These are phyloP conservation scores for Sigmodon hispidus DNA, from an alignment of 2,113 vertebrate species.

Conservation along the genomic window DNA sequence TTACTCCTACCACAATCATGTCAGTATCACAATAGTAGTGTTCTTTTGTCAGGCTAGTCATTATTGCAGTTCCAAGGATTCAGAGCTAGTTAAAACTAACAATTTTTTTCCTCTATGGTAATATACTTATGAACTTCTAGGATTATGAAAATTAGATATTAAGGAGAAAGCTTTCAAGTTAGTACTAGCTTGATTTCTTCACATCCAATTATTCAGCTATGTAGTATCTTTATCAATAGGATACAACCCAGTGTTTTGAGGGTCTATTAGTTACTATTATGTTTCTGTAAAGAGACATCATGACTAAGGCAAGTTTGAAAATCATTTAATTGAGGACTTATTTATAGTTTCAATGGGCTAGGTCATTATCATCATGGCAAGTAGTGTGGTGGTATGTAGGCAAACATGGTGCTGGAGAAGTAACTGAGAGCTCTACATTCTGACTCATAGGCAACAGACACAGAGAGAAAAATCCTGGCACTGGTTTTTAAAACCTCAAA, in stretches of 20 bases:
- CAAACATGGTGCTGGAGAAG: not conserved
- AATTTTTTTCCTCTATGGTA: not conserved
- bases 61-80: not conserved
- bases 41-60: not conserved
- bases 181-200: not conserved
- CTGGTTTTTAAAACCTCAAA: not conserved
- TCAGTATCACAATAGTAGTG: not conserved
- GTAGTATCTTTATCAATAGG: not conserved
- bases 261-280: not conserved
- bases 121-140: not conserved
- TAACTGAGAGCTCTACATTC: not conserved
- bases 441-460: not conserved
- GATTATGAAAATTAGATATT: not conserved
- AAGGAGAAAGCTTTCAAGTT: not conserved
- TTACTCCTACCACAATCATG: not conserved
- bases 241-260: not conserved
- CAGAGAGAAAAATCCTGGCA: not conserved
- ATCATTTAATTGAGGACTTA: not conserved
- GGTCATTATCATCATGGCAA: not conserved
- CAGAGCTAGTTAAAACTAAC: not conserved
- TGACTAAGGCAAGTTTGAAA: not conserved
- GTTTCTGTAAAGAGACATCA: not conserved
- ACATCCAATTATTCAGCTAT: not conserved
- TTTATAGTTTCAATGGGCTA: not conserved
- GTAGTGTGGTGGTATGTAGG: not conserved